Evolutionary conservation across 2,797 vertebrate species (phyloP).

Genomic region (Onychomys torridus): DNA sequence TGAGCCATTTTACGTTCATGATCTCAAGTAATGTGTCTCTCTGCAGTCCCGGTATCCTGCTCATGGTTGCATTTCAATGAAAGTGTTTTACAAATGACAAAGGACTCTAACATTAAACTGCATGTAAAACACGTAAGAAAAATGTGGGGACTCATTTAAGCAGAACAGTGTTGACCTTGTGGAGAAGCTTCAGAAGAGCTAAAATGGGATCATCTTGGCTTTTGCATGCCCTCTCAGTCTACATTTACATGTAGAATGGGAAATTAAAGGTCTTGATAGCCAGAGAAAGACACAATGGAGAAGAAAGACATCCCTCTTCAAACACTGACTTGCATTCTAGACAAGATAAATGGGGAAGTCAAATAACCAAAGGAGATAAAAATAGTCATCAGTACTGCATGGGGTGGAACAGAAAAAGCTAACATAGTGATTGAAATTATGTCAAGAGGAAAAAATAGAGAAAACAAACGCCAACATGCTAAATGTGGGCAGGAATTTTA

Average conservation of each 20-base stretch:
- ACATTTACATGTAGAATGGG: conserved; percentile 5
- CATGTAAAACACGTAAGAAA: background rate
- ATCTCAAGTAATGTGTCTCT: background rate
- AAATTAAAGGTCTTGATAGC: background rate
- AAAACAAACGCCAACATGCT: background rate
- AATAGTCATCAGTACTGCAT: background rate
- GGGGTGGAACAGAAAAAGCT: background rate
- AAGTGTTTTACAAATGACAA: background rate
- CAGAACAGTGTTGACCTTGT: background rate
- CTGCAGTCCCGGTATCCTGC: background rate
- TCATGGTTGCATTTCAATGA: background rate
- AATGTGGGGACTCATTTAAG: background rate
- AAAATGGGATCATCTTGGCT: conserved; percentile 28
- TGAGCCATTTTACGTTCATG: background rate
- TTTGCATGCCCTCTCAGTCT: background rate
- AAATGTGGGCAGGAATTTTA: conserved; percentile 25
- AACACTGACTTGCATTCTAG: conserved; percentile 54
- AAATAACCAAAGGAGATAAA: conserved; percentile 58
- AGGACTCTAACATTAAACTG: background rate
- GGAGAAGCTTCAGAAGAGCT: background rate
- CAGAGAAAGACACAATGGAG: conserved; percentile 13
- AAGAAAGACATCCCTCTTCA: conserved; percentile 7
- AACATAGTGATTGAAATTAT: conserved; percentile 38
- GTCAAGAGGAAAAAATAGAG: background rate
- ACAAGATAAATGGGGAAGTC: conserved; percentile 61